phyloP scores from a whole-genome alignment of 2,797 vertebrate species.

The Diplodus sargus region DNA sequence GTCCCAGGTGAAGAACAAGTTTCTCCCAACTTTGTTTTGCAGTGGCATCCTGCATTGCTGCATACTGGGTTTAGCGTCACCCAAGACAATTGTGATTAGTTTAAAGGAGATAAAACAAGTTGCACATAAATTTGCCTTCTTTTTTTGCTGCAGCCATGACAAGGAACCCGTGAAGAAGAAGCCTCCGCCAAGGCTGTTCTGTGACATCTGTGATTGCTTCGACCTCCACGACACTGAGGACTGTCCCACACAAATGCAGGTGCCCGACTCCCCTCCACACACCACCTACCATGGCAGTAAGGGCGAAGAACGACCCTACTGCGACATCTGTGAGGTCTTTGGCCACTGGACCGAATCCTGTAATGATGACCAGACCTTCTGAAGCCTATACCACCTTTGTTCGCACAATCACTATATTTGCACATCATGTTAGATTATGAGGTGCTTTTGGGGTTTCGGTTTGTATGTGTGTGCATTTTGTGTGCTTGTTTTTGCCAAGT shows the following conservation, averaged over 20 bases:
- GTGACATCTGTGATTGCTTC: constrained; percentile 98
- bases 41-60: too few relatives aligned
- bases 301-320: constrained; percentile 93
- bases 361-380: constrained; percentile 98
- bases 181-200: constrained; percentile 92
- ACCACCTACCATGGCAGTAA: constrained; percentile 93
- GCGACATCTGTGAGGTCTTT: constrained; percentile 96
- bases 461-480: constrained; percentile 57
- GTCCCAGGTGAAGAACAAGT: too few relatives aligned
- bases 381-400: constrained; percentile 60
- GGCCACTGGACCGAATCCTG: constrained; percentile 95
- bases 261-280: constrained; percentile 92
- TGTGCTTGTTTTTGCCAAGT: constrained; percentile 69
- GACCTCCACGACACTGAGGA: constrained; percentile 98
- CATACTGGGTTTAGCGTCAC: too few relatives aligned
- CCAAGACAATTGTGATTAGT: too few relatives aligned
- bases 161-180: constrained; percentile 91
- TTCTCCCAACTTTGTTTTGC: too few relatives aligned
- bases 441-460: constrained; percentile 66
- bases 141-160: constrained; percentile 51
- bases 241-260: constrained; percentile 95
- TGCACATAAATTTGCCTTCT: background rate
- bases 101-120: too few relatives aligned
- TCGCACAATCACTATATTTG: constrained; percentile 74
- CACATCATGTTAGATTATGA: constrained; percentile 71